These are phyloP conservation scores for Conomelus anceps DNA, from an alignment of 2,888 invertebrate species.

Conservation along the genomic window DNA sequence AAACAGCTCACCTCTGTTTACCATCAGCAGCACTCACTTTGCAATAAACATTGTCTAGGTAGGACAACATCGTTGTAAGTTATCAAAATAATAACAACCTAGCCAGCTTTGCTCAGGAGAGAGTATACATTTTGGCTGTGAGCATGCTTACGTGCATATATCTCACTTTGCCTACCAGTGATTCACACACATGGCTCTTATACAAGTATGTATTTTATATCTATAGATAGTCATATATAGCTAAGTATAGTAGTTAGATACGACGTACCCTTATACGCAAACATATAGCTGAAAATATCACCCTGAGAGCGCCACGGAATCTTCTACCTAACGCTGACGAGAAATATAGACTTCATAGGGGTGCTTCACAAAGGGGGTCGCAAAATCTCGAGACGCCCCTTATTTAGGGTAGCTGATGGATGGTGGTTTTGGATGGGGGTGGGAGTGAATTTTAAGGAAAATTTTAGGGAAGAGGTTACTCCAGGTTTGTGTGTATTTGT, in stretches of 20 bases:
- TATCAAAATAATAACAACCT: background rate
- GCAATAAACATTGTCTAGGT: background rate
- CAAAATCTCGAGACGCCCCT: background rate
- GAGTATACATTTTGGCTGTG: background rate
- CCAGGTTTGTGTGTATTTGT: background rate
- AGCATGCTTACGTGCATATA: background rate
- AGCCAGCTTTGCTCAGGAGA: background rate
- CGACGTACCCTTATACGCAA: background rate
- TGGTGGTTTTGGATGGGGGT: background rate
- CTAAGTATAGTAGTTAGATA: background rate
- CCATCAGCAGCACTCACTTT: background rate
- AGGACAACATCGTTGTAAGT: background rate
- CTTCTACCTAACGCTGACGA: background rate
- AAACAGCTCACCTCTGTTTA: background rate
- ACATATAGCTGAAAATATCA: background rate
- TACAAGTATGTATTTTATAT: background rate
- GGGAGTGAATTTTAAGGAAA: background rate
- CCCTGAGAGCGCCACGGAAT: background rate
- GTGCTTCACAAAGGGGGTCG: background rate
- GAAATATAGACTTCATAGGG: background rate
- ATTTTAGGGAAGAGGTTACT: background rate
- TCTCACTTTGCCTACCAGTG: background rate
- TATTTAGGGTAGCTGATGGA: background rate
- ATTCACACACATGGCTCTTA: background rate
- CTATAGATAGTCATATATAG: background rate